Evolutionary conservation across 2,888 invertebrate genomes (phyloP), one percentile per base, ranked within the genome.

Genomic region (Tolmerus cingulatus): DNA sequence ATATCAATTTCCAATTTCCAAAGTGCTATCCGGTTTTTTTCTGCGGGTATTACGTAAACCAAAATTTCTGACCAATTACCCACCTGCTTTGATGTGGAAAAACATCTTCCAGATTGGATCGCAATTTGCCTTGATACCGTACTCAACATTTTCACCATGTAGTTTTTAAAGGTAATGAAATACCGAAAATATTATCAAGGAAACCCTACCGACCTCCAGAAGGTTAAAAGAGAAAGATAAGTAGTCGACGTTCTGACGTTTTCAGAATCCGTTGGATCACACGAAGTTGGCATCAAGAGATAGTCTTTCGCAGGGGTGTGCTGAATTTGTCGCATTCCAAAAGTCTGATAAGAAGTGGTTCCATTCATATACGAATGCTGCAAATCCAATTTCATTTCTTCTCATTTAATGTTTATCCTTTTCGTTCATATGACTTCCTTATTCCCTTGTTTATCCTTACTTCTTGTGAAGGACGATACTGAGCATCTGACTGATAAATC

Each of bases 51-150:
- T 91, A 92, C 91, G 91, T 91, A 92, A 91, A 91, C 89, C 76
- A 81, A 82, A 7, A 16, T 27, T 77, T 16, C 51, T 1, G 7
- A 16, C 78, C 12, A 66, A 74, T 84, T 19, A 57, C 89, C 91
- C 92, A 95, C 95, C 94, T 94, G 94, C 88, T 94, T 92, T 89
- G 93, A 92, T 88, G 94, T 94, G 90, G 94, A 94, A 91, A 95
- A 94, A 90, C 93, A 94, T 91, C 95, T 94, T 89, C 93, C 93
- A 89, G 94, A 94, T 93, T 94, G 94, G 91, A 94, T 93, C 89
- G 93, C 93, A 89, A 94, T 92, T 89, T 95, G 95, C 91, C 94
- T 95, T 88, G 95, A 91, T 87, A 93, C 91, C 92, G 95, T 94
- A 90, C 95, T 95, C 92, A 95, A 95, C 95, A 95, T 95, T 90